These are phyloP conservation scores for Parazoanthus atlanticus DNA, from an alignment of 92 coral and sea anemone species.

Conservation along the genomic window DNA sequence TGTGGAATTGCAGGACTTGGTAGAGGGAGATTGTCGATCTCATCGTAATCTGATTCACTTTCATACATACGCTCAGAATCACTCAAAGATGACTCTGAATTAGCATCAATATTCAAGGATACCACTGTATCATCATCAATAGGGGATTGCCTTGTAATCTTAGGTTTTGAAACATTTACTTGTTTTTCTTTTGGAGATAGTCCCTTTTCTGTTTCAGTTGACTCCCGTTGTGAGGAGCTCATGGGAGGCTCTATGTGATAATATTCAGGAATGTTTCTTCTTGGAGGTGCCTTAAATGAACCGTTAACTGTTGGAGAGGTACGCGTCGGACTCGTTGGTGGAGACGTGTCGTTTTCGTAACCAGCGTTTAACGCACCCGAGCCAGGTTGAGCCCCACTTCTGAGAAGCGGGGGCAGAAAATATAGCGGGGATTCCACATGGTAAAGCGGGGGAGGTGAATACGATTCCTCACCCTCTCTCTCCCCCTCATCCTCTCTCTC, in stretches of 20 bases:
- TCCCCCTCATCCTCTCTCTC: background rate
- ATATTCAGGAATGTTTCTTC: background rate
- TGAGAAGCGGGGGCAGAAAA: constrained; percentile 34
- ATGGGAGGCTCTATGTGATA: background rate
- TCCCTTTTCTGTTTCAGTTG: background rate
- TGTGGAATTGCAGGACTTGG: background rate
- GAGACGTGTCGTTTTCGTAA: background rate
- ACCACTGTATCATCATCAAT: background rate
- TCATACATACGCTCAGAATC: background rate
- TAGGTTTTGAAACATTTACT: background rate
- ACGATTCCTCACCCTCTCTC: background rate
- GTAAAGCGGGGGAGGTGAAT: constrained; percentile 14
- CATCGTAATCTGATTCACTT: background rate
- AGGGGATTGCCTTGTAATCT: background rate
- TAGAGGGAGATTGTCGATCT: background rate
- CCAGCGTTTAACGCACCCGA: constrained; percentile 3
- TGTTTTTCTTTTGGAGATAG: background rate
- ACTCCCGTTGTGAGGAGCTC: background rate
- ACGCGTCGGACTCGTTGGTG: background rate
- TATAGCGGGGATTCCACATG: constrained; percentile 12
- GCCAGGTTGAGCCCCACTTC: background rate
- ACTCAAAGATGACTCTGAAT: background rate
- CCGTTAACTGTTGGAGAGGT: background rate
- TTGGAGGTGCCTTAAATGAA: background rate
- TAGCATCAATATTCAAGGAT: background rate